Evolutionary conservation across 2,113 vertebrate species (phyloP).

Genomic region (Progne subis): DNA sequence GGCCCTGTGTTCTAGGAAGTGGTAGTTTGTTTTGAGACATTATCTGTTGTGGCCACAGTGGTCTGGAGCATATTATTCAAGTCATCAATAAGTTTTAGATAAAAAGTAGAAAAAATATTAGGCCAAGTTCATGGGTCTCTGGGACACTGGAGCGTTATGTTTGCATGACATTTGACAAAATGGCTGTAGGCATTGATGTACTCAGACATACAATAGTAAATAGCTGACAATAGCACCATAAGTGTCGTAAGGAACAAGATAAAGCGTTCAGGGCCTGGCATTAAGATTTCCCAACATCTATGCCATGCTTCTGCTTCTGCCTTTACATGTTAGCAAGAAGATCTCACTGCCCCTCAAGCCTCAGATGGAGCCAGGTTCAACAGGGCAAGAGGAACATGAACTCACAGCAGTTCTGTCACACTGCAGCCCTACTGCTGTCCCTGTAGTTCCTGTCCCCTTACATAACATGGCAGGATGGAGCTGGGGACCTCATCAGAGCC

Average conservation of each 20-base stretch:
- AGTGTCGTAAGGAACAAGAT: rapidly evolving
- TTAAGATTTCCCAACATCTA: neutral
- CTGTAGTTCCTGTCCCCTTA: neutral
- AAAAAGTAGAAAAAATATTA: neutral
- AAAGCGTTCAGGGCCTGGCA: neutral
- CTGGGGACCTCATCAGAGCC: neutral
- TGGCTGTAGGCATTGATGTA: neutral
- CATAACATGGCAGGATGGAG: rapidly evolving
- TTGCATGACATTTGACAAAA: neutral
- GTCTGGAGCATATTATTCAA: neutral
- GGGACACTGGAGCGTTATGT: neutral
- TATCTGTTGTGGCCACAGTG: neutral
- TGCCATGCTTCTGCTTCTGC: neutral
- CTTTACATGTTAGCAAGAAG: neutral
- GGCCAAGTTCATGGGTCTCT: neutral
- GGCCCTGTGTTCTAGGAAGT: neutral
- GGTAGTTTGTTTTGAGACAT: neutral
- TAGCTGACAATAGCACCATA: neutral
- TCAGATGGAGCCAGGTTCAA: neutral
- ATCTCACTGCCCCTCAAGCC: rapidly evolving
- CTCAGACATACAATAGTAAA: neutral
- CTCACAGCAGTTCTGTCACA: neutral
- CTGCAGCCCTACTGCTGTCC: neutral
- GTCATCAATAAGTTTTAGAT: neutral
- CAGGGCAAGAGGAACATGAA: rapidly evolving